Evolutionary conservation across 2,888 invertebrate species (phyloP), one percentile per base, ranked within the genome.

Genomic region (Drosophila prostipennis): DNA sequence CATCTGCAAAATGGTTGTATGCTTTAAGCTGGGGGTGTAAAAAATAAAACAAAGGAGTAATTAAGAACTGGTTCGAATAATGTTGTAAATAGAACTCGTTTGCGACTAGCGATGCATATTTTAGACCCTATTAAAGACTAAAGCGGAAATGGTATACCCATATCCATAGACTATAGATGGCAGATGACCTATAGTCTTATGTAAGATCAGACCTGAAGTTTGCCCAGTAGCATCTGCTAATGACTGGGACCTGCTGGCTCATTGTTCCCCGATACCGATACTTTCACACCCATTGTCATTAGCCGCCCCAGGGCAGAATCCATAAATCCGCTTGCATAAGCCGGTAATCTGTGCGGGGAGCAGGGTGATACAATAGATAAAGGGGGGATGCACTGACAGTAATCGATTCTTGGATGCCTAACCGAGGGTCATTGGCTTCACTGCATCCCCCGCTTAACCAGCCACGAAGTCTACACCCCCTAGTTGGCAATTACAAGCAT

Each of bases 11-110:
- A 52, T 84, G 58, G 46, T 26, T 52, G 10, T n/a, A 14, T 13
- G 40, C 46, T 32, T 32, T 32, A 14, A 32, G 40, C 57, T 64
- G 19, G 3, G 34, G 51, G 36, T 26, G 26, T 26, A 26, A 52
- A 58, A 36, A 52, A 34, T 34, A 51, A 56, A 45, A 48, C 11
- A 60, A 39, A 46, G 34, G 6, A 26, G 19, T 42, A 10, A 42
- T 57, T 54, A 36, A 19, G 64, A 85, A 85, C 82, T 55, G 72
- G 78, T 72, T 57, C 10, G 6, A n/a, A 37, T 51, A 64, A 19
- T 46, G 7, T 39, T 64, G 65, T 64, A 65, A 65, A 63, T 16
- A 14, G 4, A 54, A 65, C 65, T 39, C 39, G 65, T 65, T 48
- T 10, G 6, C 10, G n/a, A 8, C 14, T 37, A 36, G 4, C 26